Conservation (phyloP, 2,797 vertebrate genomes). For the Graptemys geographica region DNA sequence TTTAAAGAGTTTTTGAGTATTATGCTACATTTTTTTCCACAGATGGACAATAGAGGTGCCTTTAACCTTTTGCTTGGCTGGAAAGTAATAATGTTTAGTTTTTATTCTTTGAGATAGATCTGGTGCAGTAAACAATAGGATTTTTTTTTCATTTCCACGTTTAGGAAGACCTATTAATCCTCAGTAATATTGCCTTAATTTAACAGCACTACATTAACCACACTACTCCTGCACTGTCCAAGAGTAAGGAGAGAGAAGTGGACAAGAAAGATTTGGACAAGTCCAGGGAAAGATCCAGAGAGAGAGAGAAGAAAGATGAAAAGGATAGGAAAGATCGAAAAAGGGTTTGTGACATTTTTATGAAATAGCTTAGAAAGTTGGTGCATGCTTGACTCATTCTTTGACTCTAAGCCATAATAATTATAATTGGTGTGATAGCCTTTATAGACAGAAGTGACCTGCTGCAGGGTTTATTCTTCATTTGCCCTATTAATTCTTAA, state of each 20-base stretch:
- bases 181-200: conserved; percentile 85
- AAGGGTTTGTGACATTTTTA: conserved; percentile 88
- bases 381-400: not conserved
- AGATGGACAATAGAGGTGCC: not conserved
- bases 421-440: not conserved
- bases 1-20: not conserved
- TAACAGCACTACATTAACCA: conserved; percentile 95
- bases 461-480: fast-evolving
- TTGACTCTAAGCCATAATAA: not conserved
- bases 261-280: conserved; percentile 97
- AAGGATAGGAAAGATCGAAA: conserved; percentile 94
- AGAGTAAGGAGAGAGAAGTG: conserved; percentile 97
- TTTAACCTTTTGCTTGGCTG: not conserved
- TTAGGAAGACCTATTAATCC: conserved; percentile 73
- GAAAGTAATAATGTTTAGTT: not conserved
- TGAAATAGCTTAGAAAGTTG: conserved; percentile 67
- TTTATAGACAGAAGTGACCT: not conserved
- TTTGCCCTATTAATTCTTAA: not conserved
- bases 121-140: not conserved
- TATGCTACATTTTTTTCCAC: not conserved
- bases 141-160: conserved; percentile 31
- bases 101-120: not conserved
- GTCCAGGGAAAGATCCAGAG: conserved; percentile 93
- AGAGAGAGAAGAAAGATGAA: conserved; percentile 96
- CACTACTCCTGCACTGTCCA: conserved; percentile 93